Evolutionary conservation across 2,797 vertebrate species (phyloP), one percentile per base, ranked within the genome.

Genomic region (Clarias platycephalus): DNA sequence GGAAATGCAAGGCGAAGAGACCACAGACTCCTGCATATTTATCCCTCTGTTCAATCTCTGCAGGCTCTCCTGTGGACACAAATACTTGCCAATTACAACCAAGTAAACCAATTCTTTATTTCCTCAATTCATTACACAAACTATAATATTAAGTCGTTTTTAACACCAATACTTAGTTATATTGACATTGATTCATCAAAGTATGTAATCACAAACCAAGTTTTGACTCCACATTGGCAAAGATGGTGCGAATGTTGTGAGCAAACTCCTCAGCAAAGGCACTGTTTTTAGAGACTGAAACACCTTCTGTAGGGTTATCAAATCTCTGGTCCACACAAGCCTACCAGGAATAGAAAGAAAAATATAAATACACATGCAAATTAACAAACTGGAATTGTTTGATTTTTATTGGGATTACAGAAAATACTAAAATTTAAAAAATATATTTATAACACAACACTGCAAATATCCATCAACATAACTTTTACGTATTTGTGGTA

Each of bases 41-140:
- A 88, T 99, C 97, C 90, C 98, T 95, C 95, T 99, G 98, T 91
- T 99, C 98, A 82, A 99, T 98, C 94, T 99, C 98, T 85, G 97
- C 96, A 71, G 98, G 96, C 90, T 99, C 98, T 64, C 98, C 98
- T 99, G 84, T 67, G 72, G 57, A 80, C 68, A 74, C 22, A 53
- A 57, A 70, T 34, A 68, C 0, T 22, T 15, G 24, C 28, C 28
- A 79, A 60, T 77, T 68, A 76, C 24, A 26, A 62, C 3, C n/a
- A 58, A 70, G 5, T 20, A 55, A 49, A 55, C 16, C 22, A 16
- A 1, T 34, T 9, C 20, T 20, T 44, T 13, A 44, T 1, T 16
- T 60, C 31, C 22, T 44, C 28, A 55, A 31, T 34, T 16, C 5
- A 26, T n/a, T 18, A 40, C 22, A 63, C 20, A 62, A 78, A 22